A percentile compares a stretch with the other conserved stretches of the same genome.
Conservation (phyloP, 2,113 vertebrate genomes). For the Bettongia penicillata region DNA sequence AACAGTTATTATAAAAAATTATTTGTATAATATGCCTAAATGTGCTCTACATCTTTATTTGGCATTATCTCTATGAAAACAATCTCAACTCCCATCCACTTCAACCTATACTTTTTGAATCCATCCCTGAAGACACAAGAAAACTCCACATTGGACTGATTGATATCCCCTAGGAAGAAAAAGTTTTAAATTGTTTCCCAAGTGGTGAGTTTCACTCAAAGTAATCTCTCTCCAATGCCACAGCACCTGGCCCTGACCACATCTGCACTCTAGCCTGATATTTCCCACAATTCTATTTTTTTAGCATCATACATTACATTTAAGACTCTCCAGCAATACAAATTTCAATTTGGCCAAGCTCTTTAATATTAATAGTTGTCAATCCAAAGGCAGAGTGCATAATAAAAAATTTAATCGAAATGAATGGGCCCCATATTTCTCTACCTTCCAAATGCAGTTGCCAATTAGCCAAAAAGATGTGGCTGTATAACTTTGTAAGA, state of each 20-base stretch:
- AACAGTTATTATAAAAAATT: slow-evolving; percentile 47
- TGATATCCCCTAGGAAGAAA: not conserved
- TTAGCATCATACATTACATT: slow-evolving; percentile 86
- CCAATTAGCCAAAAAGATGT: slow-evolving; percentile 81
- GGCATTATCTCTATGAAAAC: not conserved
- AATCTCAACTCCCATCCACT: not conserved
- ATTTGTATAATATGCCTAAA: slow-evolving; percentile 22
- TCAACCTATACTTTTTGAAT: not conserved
- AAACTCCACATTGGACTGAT: not conserved
- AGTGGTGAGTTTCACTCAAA: slow-evolving; percentile 48
- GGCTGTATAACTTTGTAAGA: slow-evolving; percentile 76
- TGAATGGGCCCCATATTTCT: slow-evolving; percentile 86
- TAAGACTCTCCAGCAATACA: slow-evolving; percentile 87
- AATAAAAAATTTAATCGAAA: slow-evolving; percentile 87
- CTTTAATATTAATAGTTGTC: slow-evolving; percentile 92
- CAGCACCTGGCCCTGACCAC: slow-evolving; percentile 81
- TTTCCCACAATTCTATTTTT: slow-evolving; percentile 82
- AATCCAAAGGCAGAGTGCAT: slow-evolving; percentile 86
- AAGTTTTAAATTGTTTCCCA: slow-evolving; percentile 63
- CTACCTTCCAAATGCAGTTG: slow-evolving; percentile 87
- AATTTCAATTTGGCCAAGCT: slow-evolving; percentile 87
- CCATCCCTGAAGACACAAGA: not conserved
- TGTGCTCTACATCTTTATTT: slow-evolving; percentile 15
- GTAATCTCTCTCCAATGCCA: slow-evolving; percentile 70
- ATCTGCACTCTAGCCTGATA: slow-evolving; percentile 82